phyloP scores from a whole-genome alignment of 2,888 invertebrate species.

The Phragmatobia fuliginosa region DNA sequence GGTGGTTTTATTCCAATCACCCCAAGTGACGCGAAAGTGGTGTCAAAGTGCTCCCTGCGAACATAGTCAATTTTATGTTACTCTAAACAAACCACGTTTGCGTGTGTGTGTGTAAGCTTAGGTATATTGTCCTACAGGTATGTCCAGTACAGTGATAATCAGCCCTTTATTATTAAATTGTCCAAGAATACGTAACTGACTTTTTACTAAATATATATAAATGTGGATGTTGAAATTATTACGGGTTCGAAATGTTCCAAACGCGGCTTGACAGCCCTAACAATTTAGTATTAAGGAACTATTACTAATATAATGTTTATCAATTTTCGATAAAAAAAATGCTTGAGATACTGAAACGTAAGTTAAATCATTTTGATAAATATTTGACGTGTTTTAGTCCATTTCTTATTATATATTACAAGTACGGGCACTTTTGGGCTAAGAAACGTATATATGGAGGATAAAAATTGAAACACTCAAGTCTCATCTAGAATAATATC shows the following conservation, averaged over 20 bases:
- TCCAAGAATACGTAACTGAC: constrained; percentile 9
- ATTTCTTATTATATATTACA: constrained; percentile 2
- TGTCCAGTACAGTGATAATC: neutral
- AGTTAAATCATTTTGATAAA: constrained; percentile 6
- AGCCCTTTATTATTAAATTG: neutral
- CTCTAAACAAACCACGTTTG: too few species aligned
- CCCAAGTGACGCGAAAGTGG: too few species aligned
- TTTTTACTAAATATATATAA: constrained; percentile 20
- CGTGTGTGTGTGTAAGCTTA: too few species aligned
- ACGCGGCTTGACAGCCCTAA: constrained; percentile 47
- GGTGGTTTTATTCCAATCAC: too few species aligned
- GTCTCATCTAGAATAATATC: neutral
- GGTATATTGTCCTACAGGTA: neutral
- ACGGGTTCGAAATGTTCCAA: constrained; percentile 51
- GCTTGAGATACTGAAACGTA: constrained; percentile 38
- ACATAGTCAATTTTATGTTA: too few species aligned
- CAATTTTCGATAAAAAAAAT: constrained; percentile 18
- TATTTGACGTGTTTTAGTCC: neutral
- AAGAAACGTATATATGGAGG: neutral
- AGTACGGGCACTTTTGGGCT: neutral
- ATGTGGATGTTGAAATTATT: constrained; percentile 39
- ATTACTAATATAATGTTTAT: constrained; percentile 42
- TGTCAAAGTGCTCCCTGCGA: too few species aligned
- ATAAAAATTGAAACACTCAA: neutral
- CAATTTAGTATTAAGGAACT: constrained; percentile 42